Evolutionary conservation across 64 coral and sea anemone species (phyloP), one percentile per base, ranked within the genome.

Genomic region (Actinia equina): DNA sequence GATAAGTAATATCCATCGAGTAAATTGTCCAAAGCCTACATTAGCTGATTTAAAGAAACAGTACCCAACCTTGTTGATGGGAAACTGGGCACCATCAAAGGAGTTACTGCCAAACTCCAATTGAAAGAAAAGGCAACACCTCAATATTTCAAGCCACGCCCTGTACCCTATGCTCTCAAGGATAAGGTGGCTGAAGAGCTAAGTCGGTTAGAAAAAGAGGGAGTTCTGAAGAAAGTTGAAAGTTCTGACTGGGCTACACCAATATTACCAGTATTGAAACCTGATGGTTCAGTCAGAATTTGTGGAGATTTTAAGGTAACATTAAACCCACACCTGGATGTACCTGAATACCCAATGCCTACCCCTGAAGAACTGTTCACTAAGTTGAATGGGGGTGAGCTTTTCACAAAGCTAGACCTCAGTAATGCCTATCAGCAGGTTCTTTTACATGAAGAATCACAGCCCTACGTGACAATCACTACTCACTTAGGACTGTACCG

Each of bases 201-300:
- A 86, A 71, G 78, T 55, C 89, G 86, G 52, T 15, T 93, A 17
- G 88, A 87, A 44, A 61, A 42, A 77, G 88, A 90, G 16, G 79
- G 85, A 52, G 86, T 93, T 27, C 88, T 93, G 5, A 86, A 93
- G 64, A 92, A 85, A 84, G 81, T 65, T 22, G 45, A 88, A 83
- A 78, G 82, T 63, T 90, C 92, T 22, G 92, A 94, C 49, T 94
- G 88, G 92, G 92, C 92, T 61, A n/a, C n/a, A n/a, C n/a, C n/a
- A n/a, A n/a, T n/a, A n/a, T n/a, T n/a, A n/a, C n/a, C n/a, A n/a
- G n/a, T n/a, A n/a, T n/a, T n/a, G n/a, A n/a, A n/a, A n/a, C n/a
- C n/a, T n/a, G n/a, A n/a, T n/a, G n/a, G n/a, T n/a, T n/a, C n/a
- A n/a, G n/a, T n/a, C n/a, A n/a, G n/a, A n/a, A n/a, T n/a, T n/a